A percentile compares a stretch with the other conserved stretches of the same genome.
phyloP scores from a whole-genome alignment of 2,113 vertebrate species.

The Carettochelys insculpta region DNA sequence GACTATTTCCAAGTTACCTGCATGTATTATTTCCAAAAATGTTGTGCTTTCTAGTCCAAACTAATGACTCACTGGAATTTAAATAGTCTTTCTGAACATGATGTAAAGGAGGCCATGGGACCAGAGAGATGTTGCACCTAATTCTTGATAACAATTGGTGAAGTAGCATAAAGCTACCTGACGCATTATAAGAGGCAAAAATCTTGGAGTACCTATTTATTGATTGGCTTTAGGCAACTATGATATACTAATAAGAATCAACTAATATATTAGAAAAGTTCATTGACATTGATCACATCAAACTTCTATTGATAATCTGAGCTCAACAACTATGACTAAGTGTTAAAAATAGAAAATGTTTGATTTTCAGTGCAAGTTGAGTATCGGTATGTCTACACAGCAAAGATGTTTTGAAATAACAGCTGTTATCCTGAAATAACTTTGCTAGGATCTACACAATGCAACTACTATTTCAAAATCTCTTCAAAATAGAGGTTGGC shows the following conservation, averaged over 20 bases:
- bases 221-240: constrained; percentile 33
- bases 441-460: too few relatives aligned
- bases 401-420: too few relatives aligned
- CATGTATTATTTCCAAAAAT: not conserved
- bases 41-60: not conserved
- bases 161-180: not conserved
- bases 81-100: not conserved
- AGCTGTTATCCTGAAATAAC: too few relatives aligned
- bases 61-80: not conserved
- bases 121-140: not conserved
- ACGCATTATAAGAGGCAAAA: constrained; percentile 60
- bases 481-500: too few relatives aligned
- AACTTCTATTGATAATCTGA: not conserved
- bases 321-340: not conserved
- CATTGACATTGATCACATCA: constrained; percentile 24
- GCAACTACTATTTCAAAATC: too few relatives aligned
- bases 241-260: constrained; percentile 57
- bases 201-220: constrained; percentile 60
- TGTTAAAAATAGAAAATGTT: not conserved
- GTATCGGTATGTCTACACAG: too few relatives aligned
- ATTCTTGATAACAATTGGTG: constrained; percentile 22
- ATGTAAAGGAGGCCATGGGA: too few relatives aligned
- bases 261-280: constrained; percentile 55
- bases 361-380: not conserved
- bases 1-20: not conserved